Percentiles rank a stretch among this genome's conserved stretches.
Conservation (phyloP, 2,113 vertebrate genomes). For the Nerophis ophidion region DNA sequence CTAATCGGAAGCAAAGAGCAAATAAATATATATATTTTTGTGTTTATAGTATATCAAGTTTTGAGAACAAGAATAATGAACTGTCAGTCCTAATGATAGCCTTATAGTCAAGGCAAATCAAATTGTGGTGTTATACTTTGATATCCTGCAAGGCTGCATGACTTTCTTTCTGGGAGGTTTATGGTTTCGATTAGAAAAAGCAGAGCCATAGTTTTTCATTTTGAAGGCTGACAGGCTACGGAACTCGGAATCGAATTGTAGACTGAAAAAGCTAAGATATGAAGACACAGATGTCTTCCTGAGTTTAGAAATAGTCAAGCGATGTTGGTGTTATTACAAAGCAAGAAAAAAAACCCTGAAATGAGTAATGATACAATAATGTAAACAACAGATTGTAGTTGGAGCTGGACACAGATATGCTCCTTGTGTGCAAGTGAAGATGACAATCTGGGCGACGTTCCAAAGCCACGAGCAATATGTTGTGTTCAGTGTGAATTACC, state of each 20-base stretch:
- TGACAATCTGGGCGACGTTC: conserved; percentile 2
- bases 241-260: neutral
- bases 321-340: neutral
- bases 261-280: neutral
- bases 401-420: neutral
- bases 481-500: conserved; percentile 1
- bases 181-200: neutral
- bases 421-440: neutral
- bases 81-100: conserved; percentile 38
- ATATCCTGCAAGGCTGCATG: conserved; percentile 11
- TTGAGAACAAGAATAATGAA: conserved; percentile 30
- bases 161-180: conserved; percentile 27
- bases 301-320: neutral
- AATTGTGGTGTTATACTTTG: conserved; percentile 18
- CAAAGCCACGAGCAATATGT: conserved; percentile 7
- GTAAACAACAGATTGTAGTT: conserved; percentile 1
- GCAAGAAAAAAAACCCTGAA: neutral
- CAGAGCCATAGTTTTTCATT: neutral
- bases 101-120: conserved; percentile 12
- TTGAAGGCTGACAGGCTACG: neutral
- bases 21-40: conserved; percentile 18
- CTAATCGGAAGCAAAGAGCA: conserved; percentile 24
- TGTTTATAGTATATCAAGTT: conserved; percentile 38
- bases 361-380: neutral
- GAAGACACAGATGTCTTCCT: too few relatives aligned